phyloP scores from a whole-genome alignment of 2,113 vertebrate species.

The Rhipidura dahli region DNA sequence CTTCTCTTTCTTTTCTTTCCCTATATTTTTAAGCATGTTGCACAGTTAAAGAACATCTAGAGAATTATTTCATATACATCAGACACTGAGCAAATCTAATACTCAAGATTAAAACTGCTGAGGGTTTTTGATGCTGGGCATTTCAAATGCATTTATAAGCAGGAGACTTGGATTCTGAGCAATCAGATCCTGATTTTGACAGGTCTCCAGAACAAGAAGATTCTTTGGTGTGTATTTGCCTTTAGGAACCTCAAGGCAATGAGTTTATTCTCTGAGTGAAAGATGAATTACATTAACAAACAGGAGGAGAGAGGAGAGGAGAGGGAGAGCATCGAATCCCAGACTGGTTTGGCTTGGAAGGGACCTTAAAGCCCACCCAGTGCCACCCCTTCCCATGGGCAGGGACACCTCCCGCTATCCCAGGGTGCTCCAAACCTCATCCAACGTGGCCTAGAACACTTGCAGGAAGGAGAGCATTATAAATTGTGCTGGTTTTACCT shows the following conservation, averaged over 20 bases:
- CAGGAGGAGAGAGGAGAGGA: not conserved
- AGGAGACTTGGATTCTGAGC: not conserved
- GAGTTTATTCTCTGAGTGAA: not conserved
- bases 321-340: not conserved
- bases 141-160: not conserved
- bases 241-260: not conserved
- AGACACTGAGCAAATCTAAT: not conserved
- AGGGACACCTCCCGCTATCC: accelerated
- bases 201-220: not conserved
- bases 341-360: not conserved
- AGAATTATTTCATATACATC: not conserved
- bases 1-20: not conserved
- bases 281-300: not conserved
- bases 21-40: not conserved
- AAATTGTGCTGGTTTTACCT: not conserved
- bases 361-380: not conserved
- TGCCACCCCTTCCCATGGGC: not conserved
- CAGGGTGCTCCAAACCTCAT: accelerated
- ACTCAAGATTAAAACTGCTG: not conserved
- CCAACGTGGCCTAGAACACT: not conserved
- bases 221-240: not conserved
- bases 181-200: not conserved
- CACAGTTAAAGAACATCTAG: not conserved
- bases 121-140: not conserved
- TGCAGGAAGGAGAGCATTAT: not conserved